A percentile compares a stretch with the other conserved stretches of the same genome.
Evolutionary conservation across 2,113 vertebrate species (phyloP).

Genomic region (Ariopsis seemanni): DNA sequence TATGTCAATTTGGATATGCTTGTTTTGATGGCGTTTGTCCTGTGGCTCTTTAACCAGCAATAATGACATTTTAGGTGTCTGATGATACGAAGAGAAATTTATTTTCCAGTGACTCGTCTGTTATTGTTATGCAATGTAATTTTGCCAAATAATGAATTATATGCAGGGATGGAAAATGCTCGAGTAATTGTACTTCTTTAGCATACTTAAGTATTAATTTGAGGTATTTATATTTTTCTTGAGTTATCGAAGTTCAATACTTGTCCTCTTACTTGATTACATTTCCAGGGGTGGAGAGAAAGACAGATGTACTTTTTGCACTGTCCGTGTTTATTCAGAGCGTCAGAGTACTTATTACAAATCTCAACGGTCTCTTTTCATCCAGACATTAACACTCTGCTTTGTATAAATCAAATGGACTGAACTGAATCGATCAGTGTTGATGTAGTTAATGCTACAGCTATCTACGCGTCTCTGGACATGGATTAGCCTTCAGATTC

Average conservation of each 20-base stretch:
- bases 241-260: background rate
- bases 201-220: background rate
- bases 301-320: background rate
- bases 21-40: background rate
- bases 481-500: background rate
- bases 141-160: slow-evolving; percentile 2
- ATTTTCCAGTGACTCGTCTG: slow-evolving; percentile 15
- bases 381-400: background rate
- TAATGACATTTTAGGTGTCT: slow-evolving; percentile 18
- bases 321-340: background rate
- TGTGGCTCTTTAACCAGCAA: slow-evolving; percentile 39
- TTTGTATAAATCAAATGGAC: background rate
- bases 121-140: slow-evolving; percentile 7
- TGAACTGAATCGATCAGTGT: background rate
- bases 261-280: background rate
- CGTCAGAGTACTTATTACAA: background rate
- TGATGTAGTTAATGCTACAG: background rate
- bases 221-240: background rate
- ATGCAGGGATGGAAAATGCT: background rate
- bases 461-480: background rate
- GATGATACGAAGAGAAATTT: slow-evolving; percentile 3
- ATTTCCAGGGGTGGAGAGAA: background rate
- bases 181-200: background rate
- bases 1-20: slow-evolving; percentile 14
- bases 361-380: background rate